Conservation (phyloP, 2,888 invertebrate species). For the Thyatira batis region DNA sequence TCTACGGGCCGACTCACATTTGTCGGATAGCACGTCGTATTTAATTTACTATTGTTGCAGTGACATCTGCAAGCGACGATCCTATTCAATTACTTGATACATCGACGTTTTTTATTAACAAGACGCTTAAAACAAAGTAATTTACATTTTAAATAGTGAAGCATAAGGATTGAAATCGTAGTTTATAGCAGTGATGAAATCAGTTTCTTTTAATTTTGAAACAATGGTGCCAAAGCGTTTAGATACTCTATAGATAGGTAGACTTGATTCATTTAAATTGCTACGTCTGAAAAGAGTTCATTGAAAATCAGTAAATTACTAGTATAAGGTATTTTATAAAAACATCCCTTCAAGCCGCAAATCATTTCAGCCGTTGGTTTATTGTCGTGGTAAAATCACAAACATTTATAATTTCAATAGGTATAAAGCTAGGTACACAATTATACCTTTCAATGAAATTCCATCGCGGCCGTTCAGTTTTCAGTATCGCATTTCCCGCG, state of each 20-base stretch:
- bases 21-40: conserved; percentile 12
- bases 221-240: background rate
- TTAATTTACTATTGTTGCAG: conserved; percentile 44
- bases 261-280: no score
- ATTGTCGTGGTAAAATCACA: no score
- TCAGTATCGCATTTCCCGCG: conserved; percentile 43
- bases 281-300: no score
- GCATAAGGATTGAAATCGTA: background rate
- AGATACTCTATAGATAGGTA: background rate
- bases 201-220: background rate
- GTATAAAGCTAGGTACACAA: conserved; percentile 9
- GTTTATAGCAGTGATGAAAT: background rate
- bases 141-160: background rate
- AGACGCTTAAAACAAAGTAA: background rate
- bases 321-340: no score
- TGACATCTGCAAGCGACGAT: conserved; percentile 46
- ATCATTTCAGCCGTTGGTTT: no score
- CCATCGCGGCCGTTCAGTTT: conserved; percentile 16
- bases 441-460: conserved; percentile 19
- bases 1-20: conserved; percentile 6
- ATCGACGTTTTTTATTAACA: conserved; percentile 4
- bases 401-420: background rate
- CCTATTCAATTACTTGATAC: conserved; percentile 48
- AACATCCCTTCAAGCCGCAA: no score
- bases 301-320: no score